Evolutionary conservation across 2,113 vertebrate species (phyloP), one percentile per base, ranked within the genome.

Genomic region (Turnix velox): DNA sequence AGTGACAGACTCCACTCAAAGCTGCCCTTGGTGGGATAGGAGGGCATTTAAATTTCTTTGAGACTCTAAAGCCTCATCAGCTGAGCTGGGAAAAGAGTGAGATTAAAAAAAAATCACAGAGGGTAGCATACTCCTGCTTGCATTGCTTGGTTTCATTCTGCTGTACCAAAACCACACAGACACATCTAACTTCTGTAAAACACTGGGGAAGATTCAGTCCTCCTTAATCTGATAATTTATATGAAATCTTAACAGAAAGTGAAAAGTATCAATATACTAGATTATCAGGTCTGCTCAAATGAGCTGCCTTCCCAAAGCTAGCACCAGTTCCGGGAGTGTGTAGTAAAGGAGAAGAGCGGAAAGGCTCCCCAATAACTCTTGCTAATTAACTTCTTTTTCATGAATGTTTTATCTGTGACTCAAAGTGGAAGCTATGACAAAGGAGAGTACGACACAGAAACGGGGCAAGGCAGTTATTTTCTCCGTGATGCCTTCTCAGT

Each of bases 331-430:
- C 69, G 85, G 45, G 69, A 19, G 13, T 19, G 4, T 16, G 25
- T 28, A 52, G 65, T 15, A 77, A 67, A 76, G 59, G 45, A 68
- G 27, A 39, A 55, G 17, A 51, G 51, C 62, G 65, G 67, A 22
- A 8, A 75, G 46, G 67, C 46, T 75, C 23, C 71, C 35, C 46
- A 69, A 65, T 15, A 79, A 43, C 69, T 42, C 18, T 31, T 63
- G 12, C 69, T 87, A 92, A 83, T 83, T 65, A 79, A 28, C 15
- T 84, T 57, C 43, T 57, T 86, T 68, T 62, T 74, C 16, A 33
- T 35, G 49, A 54, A 24, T 28, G 16, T 45, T 85, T 69, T 76
- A 19, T 73, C 67, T 66, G n/a, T 33, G 62, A 24, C 54, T 80
- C 40, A 43, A 2, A 14, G n/a, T 43, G 57, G 68, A 65, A 80